Conservation (phyloP, 2,888 invertebrate genomes). For the Pandemis heparana region DNA sequence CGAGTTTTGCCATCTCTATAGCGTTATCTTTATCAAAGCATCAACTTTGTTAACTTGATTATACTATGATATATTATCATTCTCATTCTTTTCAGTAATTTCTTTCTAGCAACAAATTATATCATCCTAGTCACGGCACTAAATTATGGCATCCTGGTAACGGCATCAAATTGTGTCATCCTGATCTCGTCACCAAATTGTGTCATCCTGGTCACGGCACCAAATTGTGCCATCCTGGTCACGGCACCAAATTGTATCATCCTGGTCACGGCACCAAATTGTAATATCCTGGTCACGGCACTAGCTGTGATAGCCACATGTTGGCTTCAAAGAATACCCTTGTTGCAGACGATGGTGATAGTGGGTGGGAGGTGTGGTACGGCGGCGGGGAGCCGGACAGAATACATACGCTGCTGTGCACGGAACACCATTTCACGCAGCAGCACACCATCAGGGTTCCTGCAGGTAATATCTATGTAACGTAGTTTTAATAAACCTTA, state of each 20-base stretch:
- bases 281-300: background rate
- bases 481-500: no score
- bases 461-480: constrained; percentile 55
- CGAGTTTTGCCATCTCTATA: no score
- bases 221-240: background rate
- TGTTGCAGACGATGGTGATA: constrained; percentile 78
- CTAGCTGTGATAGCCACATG: background rate
- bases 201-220: background rate
- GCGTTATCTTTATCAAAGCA: no score
- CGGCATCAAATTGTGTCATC: background rate
- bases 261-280: background rate
- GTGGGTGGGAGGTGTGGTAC: constrained; percentile 91
- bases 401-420: constrained; percentile 75
- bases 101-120: no score
- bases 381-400: constrained; percentile 79
- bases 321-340: background rate
- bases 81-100: no score
- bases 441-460: constrained; percentile 67
- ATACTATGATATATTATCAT: no score
- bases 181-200: background rate
- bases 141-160: background rate
- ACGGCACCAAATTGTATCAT: background rate
- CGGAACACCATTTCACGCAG: constrained; percentile 62
- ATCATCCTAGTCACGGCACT: background rate
- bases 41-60: background rate